phyloP scores from a whole-genome alignment of 35 echinoderm and acorn worm genomes.

The Acanthaster planci region DNA sequence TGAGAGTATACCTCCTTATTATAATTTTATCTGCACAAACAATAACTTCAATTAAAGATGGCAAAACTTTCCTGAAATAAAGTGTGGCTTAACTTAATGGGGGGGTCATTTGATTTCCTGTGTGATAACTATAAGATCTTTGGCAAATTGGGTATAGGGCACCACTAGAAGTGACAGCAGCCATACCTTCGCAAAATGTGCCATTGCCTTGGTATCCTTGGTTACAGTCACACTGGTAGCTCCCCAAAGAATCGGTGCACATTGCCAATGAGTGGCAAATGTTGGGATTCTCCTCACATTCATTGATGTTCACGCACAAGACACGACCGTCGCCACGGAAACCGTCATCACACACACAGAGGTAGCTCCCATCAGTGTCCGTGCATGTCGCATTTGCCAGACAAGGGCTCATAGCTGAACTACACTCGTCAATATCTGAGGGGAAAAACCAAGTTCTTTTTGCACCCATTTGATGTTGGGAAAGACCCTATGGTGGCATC shows the following conservation, averaged over 20 bases:
- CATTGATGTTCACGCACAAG: slow-evolving; percentile 57
- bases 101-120: too few relatives aligned
- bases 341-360: slow-evolving; percentile 56
- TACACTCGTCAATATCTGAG: slow-evolving; percentile 76
- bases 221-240: slow-evolving; percentile 65
- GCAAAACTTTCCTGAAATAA: too few relatives aligned
- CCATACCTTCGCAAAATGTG: slow-evolving; percentile 60
- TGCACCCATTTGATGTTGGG: too few relatives aligned
- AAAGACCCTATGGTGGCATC: too few relatives aligned
- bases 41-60: too few relatives aligned
- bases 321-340: slow-evolving; percentile 69
- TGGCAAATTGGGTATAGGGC: too few relatives aligned
- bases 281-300: slow-evolving; percentile 55
- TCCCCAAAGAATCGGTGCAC: slow-evolving; percentile 53
- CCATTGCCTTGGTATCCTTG: slow-evolving; percentile 57
- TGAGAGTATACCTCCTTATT: too few relatives aligned
- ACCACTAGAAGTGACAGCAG: too few relatives aligned
- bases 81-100: too few relatives aligned
- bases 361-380: slow-evolving; percentile 66
- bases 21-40: too few relatives aligned
- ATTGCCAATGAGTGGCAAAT: slow-evolving; percentile 41
- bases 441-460: not conserved
- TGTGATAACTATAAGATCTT: too few relatives aligned
- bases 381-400: slow-evolving; percentile 43
- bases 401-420: slow-evolving; percentile 12